phyloP scores from a whole-genome alignment of 2,888 invertebrate species.

The Julus scanicus region DNA sequence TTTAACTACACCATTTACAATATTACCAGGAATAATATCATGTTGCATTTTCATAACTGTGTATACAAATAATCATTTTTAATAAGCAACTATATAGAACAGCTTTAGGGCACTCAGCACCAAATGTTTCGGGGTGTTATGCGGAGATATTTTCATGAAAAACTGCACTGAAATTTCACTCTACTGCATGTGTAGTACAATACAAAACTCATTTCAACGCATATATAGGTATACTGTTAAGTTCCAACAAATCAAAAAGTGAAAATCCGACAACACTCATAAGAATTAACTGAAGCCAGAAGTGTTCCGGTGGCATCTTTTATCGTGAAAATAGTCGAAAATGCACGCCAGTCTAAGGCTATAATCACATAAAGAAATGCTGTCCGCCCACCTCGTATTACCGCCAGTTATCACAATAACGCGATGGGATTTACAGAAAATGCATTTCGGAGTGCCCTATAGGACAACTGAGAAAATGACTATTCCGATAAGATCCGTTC shows the following conservation, averaged over 20 bases:
- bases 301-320: not conserved
- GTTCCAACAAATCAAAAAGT: not conserved
- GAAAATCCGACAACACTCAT: not conserved
- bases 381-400: not conserved
- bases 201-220: no score
- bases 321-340: not conserved
- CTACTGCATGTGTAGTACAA: no score
- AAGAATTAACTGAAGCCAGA: not conserved
- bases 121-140: no score
- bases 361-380: constrained; percentile 7
- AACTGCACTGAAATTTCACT: no score
- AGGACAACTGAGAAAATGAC: constrained; percentile 1
- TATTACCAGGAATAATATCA: no score
- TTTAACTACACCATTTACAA: no score
- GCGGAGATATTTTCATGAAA: no score
- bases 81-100: no score
- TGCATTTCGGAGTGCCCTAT: not conserved
- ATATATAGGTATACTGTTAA: no score
- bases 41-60: no score
- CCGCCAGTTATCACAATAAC: constrained; percentile 8
- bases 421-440: constrained; percentile 5
- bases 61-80: no score
- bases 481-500: not conserved
- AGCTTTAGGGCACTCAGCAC: no score
- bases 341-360: not conserved